phyloP scores from a whole-genome alignment of 2,113 vertebrate species.

The Sarotherodon lohbergeri region DNA sequence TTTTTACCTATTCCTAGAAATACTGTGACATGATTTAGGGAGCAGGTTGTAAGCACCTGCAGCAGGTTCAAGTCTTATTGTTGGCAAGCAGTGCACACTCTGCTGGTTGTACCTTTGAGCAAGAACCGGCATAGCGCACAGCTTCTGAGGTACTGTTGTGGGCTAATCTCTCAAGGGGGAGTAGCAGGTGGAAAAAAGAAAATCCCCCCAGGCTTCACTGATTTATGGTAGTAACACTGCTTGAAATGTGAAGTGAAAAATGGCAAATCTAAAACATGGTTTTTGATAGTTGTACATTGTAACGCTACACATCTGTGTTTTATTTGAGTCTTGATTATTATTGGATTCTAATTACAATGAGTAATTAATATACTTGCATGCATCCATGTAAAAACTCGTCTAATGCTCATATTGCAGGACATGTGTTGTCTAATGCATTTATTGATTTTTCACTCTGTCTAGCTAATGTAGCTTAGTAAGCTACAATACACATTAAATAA shows the following conservation, averaged over 20 bases:
- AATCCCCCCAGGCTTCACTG: constrained; percentile 26
- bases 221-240: neutral
- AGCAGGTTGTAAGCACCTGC: constrained; percentile 3
- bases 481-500: neutral
- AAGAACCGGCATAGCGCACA: constrained; percentile 1
- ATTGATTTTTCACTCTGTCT: constrained; percentile 10
- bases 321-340: neutral
- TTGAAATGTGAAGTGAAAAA: constrained; percentile 20
- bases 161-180: constrained; percentile 32
- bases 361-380: neutral
- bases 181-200: constrained; percentile 45
- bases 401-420: neutral
- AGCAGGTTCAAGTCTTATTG: constrained; percentile 15
- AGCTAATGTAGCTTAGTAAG: neutral
- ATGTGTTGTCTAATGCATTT: neutral
- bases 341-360: neutral
- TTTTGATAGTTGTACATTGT: neutral
- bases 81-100: neutral
- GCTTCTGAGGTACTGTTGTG: constrained; percentile 11
- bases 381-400: neutral
- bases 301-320: neutral
- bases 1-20: neutral
- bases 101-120: constrained; percentile 24
- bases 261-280: neutral
- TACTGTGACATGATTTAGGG: neutral